Percentiles rank a stretch among this genome's conserved stretches.
phyloP scores from a whole-genome alignment of 2,113 vertebrate genomes.

The Promerops cafer region DNA sequence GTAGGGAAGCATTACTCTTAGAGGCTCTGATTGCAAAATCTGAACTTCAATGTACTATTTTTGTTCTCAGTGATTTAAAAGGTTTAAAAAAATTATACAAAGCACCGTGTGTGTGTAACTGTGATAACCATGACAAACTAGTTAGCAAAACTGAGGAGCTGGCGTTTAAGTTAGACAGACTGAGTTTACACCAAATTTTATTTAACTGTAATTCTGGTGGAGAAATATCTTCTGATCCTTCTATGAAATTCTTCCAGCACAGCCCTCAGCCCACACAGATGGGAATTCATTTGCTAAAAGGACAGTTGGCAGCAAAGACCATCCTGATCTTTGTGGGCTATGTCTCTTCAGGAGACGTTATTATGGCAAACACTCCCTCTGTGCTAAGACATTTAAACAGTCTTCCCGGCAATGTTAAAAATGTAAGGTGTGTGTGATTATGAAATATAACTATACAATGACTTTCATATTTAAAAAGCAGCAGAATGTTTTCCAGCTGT shows the following conservation, averaged over 20 bases:
- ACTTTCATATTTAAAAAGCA: constrained; percentile 35
- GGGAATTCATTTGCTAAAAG: constrained; percentile 46
- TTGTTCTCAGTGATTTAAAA: background rate
- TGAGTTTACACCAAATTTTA: background rate
- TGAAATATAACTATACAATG: constrained; percentile 16
- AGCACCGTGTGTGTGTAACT: background rate
- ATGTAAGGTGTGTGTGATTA: constrained; percentile 12
- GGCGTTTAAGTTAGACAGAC: background rate
- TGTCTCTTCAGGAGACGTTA: constrained; percentile 37
- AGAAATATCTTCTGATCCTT: background rate
- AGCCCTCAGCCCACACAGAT: background rate
- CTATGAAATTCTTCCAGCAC: constrained; percentile 35
- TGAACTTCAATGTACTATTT: background rate
- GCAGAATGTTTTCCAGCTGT: background rate
- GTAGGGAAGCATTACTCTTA: background rate
- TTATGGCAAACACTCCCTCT: constrained; percentile 41
- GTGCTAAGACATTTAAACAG: background rate
- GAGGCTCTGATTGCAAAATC: background rate
- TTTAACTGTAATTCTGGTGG: background rate
- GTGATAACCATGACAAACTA: background rate
- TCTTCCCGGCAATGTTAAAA: constrained; percentile 50
- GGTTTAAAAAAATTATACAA: background rate
- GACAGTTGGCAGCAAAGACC: constrained; percentile 31
- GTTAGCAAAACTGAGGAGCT: background rate
- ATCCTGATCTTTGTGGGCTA: background rate